Percentiles rank a stretch among this genome's conserved stretches.
Evolutionary conservation across 2,113 vertebrate genomes (phyloP).

Genomic region (Empidonax traillii): DNA sequence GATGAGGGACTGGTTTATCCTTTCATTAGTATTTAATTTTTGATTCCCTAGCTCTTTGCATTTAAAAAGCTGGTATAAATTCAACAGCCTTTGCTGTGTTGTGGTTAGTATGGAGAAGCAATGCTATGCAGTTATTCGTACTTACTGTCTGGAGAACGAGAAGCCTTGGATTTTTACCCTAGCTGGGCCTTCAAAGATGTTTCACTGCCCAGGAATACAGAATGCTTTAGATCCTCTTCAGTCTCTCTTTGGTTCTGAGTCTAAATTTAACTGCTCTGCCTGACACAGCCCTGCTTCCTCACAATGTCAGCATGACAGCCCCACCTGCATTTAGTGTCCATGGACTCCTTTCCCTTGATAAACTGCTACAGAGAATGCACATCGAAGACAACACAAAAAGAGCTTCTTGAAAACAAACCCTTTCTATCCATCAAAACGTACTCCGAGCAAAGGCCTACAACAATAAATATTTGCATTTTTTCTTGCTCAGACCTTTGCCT

Average conservation of each 20-base stretch:
- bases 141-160: not conserved
- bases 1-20: not conserved
- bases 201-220: not conserved
- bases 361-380: not conserved
- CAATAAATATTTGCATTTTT: not conserved
- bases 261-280: not conserved
- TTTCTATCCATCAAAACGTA: not conserved
- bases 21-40: not conserved
- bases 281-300: not conserved
- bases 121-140: not conserved
- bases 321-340: not conserved
- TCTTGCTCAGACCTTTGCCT: not conserved
- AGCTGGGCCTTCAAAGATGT: not conserved
- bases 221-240: not conserved
- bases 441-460: not conserved
- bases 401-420: not conserved
- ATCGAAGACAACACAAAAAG: not conserved
- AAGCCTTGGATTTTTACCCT: not conserved
- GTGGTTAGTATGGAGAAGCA: not conserved
- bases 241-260: not conserved
- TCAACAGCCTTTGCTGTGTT: not conserved
- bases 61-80: not conserved
- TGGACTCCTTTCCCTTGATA: not conserved
- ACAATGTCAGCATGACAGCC: not conserved
- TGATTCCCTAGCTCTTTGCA: not conserved